Percentiles rank a stretch among this genome's conserved stretches.
phyloP scores from a whole-genome alignment of 92 coral and sea anemone genomes.

The Epizoanthus ramosus region DNA sequence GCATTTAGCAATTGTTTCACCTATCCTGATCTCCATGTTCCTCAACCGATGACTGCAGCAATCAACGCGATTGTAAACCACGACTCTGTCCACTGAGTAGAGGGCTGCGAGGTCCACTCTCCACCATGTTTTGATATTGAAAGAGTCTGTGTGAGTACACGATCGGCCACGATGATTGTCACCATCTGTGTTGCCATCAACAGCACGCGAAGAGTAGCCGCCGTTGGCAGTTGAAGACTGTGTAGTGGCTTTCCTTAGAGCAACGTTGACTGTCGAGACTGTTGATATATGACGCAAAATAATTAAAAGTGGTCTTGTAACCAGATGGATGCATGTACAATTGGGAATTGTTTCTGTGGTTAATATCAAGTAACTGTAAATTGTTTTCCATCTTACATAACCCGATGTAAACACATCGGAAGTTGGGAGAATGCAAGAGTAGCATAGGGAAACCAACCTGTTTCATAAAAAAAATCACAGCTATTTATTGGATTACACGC shows the following conservation, averaged over 20 bases:
- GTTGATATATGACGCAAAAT: neutral
- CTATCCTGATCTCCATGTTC: slow-evolving; percentile 22
- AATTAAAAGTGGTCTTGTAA: neutral
- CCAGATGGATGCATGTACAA: too few relatives aligned
- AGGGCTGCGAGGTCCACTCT: slow-evolving; percentile 14
- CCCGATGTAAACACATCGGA: too few relatives aligned
- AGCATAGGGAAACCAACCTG: too few relatives aligned
- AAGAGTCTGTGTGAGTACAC: neutral
- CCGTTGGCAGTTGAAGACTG: neutral
- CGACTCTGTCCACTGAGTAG: neutral
- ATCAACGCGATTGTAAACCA: neutral
- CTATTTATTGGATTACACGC: too few relatives aligned
- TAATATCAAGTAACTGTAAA: too few relatives aligned
- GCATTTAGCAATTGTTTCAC: neutral
- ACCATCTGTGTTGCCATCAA: slow-evolving; percentile 10
- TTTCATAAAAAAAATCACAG: too few relatives aligned
- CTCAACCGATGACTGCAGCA: neutral
- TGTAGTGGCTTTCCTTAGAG: neutral
- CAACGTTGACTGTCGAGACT: neutral
- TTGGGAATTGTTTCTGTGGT: too few relatives aligned
- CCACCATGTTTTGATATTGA: neutral
- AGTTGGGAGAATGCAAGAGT: too few relatives aligned
- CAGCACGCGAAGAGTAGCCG: neutral
- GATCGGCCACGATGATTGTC: neutral
- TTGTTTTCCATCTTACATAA: too few relatives aligned